Percentiles rank a stretch among this genome's conserved stretches.
These are phyloP conservation scores for Epinephelus cyanopodus DNA, from an alignment of 2,113 vertebrate genomes.

Conservation along the genomic window DNA sequence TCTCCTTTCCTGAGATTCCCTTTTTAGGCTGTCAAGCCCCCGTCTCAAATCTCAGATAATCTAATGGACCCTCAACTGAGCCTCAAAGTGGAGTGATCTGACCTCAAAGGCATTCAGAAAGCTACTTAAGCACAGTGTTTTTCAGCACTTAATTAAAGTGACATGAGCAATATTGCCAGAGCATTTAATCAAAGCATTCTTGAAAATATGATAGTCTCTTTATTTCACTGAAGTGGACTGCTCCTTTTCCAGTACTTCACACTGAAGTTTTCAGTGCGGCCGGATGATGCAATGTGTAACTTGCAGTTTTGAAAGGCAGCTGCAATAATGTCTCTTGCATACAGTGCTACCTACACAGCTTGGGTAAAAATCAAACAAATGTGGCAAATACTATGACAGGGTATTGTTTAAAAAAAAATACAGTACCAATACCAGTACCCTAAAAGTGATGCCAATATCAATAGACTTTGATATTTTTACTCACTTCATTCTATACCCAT, in stretches of 20 bases:
- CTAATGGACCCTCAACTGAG: conserved; percentile 52
- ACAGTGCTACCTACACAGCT: neutral
- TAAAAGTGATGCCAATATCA: too few relatives aligned
- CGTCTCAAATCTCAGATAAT: conserved; percentile 65
- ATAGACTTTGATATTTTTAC: too few relatives aligned
- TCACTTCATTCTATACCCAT: too few relatives aligned
- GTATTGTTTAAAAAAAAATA: too few relatives aligned
- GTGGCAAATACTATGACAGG: too few relatives aligned
- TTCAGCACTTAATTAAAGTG: conserved; percentile 70
- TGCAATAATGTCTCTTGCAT: neutral
- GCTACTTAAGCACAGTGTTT: conserved; percentile 55
- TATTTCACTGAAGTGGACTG: conserved; percentile 23
- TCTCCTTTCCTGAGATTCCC: neutral
- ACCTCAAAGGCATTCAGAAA: conserved; percentile 57
- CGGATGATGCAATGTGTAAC: neutral
- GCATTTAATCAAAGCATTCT: conserved; percentile 62
- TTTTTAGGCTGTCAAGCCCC: conserved; percentile 40
- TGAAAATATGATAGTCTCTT: conserved; percentile 51
- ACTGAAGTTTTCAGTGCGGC: neutral
- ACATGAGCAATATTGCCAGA: conserved; percentile 33
- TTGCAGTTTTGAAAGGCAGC: neutral
- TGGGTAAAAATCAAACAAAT: neutral
- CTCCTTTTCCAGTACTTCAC: neutral
- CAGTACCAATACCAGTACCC: too few relatives aligned
- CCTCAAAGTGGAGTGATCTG: conserved; percentile 50